Evolutionary conservation across 2,888 invertebrate species (phyloP), one percentile per base, ranked within the genome.

Genomic region (Agonum fuliginosum): DNA sequence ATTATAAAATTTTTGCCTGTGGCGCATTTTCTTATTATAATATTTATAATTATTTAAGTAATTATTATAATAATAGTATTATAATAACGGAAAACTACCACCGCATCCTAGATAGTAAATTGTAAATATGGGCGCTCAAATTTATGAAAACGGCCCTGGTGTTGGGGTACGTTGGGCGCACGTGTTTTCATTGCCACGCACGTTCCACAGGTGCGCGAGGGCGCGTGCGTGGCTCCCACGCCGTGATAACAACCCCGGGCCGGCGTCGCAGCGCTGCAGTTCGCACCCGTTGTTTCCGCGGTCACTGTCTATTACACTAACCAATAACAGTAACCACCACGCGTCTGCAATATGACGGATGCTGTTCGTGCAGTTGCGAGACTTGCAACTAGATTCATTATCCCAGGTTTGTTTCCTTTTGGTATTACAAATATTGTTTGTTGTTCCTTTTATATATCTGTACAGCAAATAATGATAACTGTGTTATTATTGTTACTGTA

Each of bases 131-230:
- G n/a, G n/a, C n/a, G n/a, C n/a, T n/a, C n/a, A n/a, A n/a, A n/a
- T n/a, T n/a, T n/a, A n/a, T n/a, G n/a, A n/a, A n/a, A n/a, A n/a
- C n/a, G n/a, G n/a, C n/a, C n/a, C n/a, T n/a, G n/a, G n/a, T n/a
- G n/a, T n/a, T n/a, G n/a, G n/a, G n/a, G n/a, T n/a, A n/a, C n/a
- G n/a, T n/a, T n/a, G n/a, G n/a, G n/a, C n/a, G n/a, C 70, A 70
- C 70, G 70, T 70, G 70, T 46, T 22, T 12, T 43, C 14, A 4
- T 4, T n/a, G n/a, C 43, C 43, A n/a, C 3, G 30, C 46, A 70
- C 70, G 70, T 70, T 70, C 70, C 19, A 70, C 70, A 70, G 70
- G 75, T 48, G 75, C 54, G 17, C 20, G 12, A 22, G 17, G 19
- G 67, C 75, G 48, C 67, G 43, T 74, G 62, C 43, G 67, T 62